Percentiles rank a stretch among this genome's conserved stretches.
Conservation (phyloP, 2,888 invertebrate genomes). For the Halictus quadricinctus region DNA sequence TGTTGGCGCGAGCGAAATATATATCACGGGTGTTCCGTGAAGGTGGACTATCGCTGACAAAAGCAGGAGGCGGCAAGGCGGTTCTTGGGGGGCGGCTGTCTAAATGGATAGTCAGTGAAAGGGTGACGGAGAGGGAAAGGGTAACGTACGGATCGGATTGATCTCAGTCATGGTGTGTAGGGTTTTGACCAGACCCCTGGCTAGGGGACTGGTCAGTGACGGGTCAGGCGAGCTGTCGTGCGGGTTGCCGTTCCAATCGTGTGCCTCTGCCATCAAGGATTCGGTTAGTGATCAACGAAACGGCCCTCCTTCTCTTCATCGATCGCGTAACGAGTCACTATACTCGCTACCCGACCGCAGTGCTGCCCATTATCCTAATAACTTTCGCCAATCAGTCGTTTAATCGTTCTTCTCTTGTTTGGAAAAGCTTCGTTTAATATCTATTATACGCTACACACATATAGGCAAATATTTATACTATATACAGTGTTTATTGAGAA, state of each 20-base stretch:
- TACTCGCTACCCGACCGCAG: background rate
- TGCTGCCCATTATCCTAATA: background rate
- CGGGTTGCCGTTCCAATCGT: constrained; percentile 6
- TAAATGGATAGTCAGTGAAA: constrained; percentile 41
- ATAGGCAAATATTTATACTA: too few relatives aligned
- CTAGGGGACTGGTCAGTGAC: constrained; percentile 51
- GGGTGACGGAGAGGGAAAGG: constrained; percentile 43
- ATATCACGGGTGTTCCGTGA: background rate
- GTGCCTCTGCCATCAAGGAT: constrained; percentile 23
- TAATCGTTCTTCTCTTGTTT: background rate
- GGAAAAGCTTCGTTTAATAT: too few relatives aligned
- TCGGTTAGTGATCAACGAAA: constrained; percentile 1
- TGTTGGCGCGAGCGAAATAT: background rate
- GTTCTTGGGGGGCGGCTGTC: constrained; percentile 38
- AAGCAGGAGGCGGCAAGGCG: background rate
- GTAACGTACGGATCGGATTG: constrained; percentile 70
- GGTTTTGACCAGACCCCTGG: constrained; percentile 51
- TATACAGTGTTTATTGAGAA: too few relatives aligned
- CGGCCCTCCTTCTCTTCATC: background rate
- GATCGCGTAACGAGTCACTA: background rate
- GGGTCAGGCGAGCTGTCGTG: constrained; percentile 49
- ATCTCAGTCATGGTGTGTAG: constrained; percentile 61
- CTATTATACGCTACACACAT: too few relatives aligned
- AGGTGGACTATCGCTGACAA: background rate
- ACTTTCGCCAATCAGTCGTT: background rate